Evolutionary conservation across 2,797 vertebrate species (phyloP), one percentile per base, ranked within the genome.

Genomic region (Chloroceryle inda): DNA sequence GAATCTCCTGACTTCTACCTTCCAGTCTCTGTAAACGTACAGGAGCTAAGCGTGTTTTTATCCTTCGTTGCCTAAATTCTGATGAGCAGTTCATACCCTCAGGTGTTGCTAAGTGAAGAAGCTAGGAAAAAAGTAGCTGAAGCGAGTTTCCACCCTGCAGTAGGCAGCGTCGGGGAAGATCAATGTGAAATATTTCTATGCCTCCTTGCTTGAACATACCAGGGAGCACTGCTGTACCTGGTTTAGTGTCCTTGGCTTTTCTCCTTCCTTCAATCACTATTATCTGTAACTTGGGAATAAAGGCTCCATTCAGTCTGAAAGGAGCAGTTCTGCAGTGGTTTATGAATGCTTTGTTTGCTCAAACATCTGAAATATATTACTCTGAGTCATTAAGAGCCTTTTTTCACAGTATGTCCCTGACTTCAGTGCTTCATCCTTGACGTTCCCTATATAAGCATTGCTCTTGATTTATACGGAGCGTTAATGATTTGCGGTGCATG

Each of bases 271-370:
- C 69, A 59, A 5, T 81, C 85, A 35, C 69, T 86, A 0, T 84
- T 85, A 56, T 78, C 52, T 16, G 2, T 53, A 56, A 29, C 13
- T n/a, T 37, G 63, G 63, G 40, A 89, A 71, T 64, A 82, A 80
- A 93, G 80, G 56, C 74, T 68, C 37, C n/a, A 24, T 91, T 93
- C 80, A 52, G 44, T 33, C 78, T 76, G 86, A 89, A 93, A 87
- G 67, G 63, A 63, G 63, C 83, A 56, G 59, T 63, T 87, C 67
- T 77, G 67, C 47, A 7, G 19, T 59, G 63, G 38, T 89, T 92
- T 89, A 53, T 88, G 67, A 85, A 82, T 59, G 71, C 62, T 96
- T 88, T 93, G 83, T 96, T 95, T 96, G 86, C 64, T 95, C 75
- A 91, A 89, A 90, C 77, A 84, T 79, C 66, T 68, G 67, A 95